Evolutionary conservation across 2,888 invertebrate genomes (phyloP).

Genomic region (Homarus gammarus): DNA sequence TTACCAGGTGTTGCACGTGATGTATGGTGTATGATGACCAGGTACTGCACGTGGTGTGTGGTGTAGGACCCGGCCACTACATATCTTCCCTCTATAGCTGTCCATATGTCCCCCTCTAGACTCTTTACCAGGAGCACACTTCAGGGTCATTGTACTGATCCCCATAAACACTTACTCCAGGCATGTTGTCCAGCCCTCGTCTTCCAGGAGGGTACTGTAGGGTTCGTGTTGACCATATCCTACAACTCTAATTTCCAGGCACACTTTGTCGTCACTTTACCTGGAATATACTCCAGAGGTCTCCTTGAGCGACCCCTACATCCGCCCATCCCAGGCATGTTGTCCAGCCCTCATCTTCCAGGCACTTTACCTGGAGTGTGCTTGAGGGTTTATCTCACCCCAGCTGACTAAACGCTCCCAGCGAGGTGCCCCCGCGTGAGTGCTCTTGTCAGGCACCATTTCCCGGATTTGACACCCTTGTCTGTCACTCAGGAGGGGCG

Average conservation of each 20-base stretch:
- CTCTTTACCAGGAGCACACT: neutral
- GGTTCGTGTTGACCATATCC: too few relatives aligned
- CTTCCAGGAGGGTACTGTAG: neutral
- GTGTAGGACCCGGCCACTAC: too few relatives aligned
- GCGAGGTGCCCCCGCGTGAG: neutral
- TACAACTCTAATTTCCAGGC: too few relatives aligned
- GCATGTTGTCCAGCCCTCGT: neutral
- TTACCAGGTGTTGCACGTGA: too few relatives aligned
- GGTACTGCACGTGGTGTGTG: too few relatives aligned
- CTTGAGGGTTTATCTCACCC: neutral
- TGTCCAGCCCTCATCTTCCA: neutral
- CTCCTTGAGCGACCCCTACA: neutral
- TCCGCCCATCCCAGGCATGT: neutral
- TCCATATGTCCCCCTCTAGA: too few relatives aligned
- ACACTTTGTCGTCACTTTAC: too few relatives aligned
- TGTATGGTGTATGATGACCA: too few relatives aligned
- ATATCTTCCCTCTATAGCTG: too few relatives aligned
- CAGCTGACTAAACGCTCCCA: neutral
- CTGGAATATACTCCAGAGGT: neutral
- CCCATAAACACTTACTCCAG: neutral
- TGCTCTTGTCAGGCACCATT: neutral
- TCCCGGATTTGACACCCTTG: neutral
- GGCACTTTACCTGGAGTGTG: neutral
- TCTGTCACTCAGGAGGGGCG: neutral
- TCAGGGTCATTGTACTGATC: neutral